Percentiles rank a stretch among this genome's conserved stretches.
Evolutionary conservation across 1,140 invertebrate species (phyloP).

Genomic region (Mya arenaria): DNA sequence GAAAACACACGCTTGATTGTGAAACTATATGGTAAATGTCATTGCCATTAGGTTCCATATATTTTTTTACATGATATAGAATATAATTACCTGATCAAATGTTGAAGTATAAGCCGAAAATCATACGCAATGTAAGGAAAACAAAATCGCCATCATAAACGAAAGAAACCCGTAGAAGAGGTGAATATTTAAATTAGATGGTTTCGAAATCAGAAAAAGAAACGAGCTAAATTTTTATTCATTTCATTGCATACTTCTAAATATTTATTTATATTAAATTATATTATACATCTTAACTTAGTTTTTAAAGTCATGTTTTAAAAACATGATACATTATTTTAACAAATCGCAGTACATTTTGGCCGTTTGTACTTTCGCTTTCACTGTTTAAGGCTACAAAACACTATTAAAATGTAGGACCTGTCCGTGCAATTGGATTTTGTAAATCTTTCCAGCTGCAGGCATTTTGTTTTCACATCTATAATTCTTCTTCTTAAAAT

Average conservation of each 20-base stretch:
- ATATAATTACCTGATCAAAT: background rate
- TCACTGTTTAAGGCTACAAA: background rate
- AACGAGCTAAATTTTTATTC: background rate
- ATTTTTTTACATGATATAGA: background rate
- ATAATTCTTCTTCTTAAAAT: too few species aligned
- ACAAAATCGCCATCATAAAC: constrained; percentile 39
- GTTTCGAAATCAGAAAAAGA: constrained; percentile 50
- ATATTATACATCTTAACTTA: background rate
- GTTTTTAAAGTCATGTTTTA: background rate
- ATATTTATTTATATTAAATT: background rate
- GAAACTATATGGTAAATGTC: background rate
- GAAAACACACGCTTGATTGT: background rate
- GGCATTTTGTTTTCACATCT: too few species aligned
- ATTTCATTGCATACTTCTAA: background rate
- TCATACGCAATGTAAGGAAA: background rate
- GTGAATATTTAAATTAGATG: constrained; percentile 13
- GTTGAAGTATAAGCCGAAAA: background rate
- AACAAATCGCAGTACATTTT: background rate
- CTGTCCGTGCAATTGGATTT: too few species aligned
- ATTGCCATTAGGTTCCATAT: background rate
- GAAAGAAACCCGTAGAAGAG: constrained; percentile 37
- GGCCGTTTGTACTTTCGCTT: too few species aligned
- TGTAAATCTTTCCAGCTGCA: too few species aligned
- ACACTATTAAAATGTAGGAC: too few species aligned
- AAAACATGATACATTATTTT: background rate